Base-by-base conservation (phyloP, 2,888 invertebrate species). In the Plebejus melissa region DNA sequence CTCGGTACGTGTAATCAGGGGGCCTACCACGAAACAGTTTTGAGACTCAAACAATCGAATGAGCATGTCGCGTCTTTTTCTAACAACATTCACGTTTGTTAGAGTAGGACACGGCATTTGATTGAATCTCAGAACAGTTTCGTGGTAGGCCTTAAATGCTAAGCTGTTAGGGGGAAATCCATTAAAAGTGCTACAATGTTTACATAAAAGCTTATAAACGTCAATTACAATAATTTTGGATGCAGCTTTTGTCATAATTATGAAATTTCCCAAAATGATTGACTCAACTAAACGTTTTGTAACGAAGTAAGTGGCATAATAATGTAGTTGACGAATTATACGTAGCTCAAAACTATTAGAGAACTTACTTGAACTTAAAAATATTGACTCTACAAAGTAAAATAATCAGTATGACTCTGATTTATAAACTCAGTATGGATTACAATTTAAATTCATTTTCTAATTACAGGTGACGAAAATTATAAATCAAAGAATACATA, bases 211-310 rank as follows among this genome's bases (percentile, higher is more conserved):
- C 65, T 65, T 65, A 65, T 65, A 36, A 36, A 65, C 32, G 65
- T 65, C 65, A 65, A 65, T 65, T 65, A 36, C 11, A 32, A 65
- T 65, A n/a, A n/a, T n/a, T n/a, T 65, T 65, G 65, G n/a, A 32
- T 65, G 32, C 22, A 22, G 22, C 32, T 32, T 22, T 58, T 22
- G 58, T 22, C 22, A 22, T 58, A 22, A 58, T 22, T 58, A 22
- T 58, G 22, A 58, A 22, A 58, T n/a, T n/a, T 13, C 22, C 22
- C 22, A 58, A 58, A 22, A 22, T 58, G 13, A 13, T 50, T 50
- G 50, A 50, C 50, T 50, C 50, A 50, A 50, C 50, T 50, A 50
- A 13, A 50, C 0, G 46, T 2, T 46, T 46, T 9, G 28, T 22
- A 60, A 28, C 1, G 4, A 60, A 28, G 1, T 28, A 7, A 58